Evolutionary conservation across 2,113 vertebrate species (phyloP).

Genomic region (Notothenia coriiceps): DNA sequence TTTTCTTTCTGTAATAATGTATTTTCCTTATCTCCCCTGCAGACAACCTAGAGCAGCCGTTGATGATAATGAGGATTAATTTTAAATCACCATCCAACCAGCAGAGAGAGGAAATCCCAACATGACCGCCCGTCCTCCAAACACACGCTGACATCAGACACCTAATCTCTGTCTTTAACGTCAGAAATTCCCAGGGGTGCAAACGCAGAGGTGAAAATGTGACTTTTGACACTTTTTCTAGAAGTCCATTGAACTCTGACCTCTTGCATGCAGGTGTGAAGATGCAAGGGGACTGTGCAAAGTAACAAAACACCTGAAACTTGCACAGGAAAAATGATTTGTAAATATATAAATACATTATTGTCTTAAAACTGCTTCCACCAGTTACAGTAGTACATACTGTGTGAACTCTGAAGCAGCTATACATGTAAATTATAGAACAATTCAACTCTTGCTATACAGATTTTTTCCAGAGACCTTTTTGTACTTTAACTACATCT

Average conservation of each 20-base stretch:
- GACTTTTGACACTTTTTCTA: neutral
- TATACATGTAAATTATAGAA: neutral
- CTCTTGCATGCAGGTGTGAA: neutral
- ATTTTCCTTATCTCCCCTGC: neutral
- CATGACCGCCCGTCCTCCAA: slow-evolving; percentile 13
- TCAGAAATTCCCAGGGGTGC: neutral
- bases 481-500: neutral
- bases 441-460: no score
- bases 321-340: neutral
- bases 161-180: neutral
- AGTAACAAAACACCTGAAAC: slow-evolving; percentile 44
- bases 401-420: slow-evolving; percentile 24
- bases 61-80: neutral
- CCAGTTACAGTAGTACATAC: slow-evolving; percentile 7
- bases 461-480: no score
- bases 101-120: slow-evolving; percentile 5
- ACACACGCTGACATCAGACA: neutral
- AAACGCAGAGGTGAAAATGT: slow-evolving; percentile 69
- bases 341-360: no score
- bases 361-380: no score
- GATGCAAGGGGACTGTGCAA: slow-evolving; percentile 4
- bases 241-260: neutral
- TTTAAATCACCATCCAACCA: slow-evolving; percentile 2
- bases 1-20: neutral
- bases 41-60: slow-evolving; percentile 61